Base-by-base conservation (phyloP, 1,140 invertebrate genomes). In the Propsilocerus akamusi region DNA sequence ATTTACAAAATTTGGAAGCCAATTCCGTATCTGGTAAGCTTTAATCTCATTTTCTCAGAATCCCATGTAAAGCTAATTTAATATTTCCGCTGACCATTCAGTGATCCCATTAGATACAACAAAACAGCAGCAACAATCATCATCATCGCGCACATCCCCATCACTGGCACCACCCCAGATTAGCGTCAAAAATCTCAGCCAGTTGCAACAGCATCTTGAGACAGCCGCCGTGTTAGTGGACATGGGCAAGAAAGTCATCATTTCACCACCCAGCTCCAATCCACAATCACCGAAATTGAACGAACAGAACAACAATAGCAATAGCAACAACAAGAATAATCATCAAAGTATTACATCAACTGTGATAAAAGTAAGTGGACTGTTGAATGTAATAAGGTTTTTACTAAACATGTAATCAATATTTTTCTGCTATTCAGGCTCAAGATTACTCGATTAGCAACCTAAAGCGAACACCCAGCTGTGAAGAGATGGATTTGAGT, bases 241-340 rank as follows among this genome's bases (percentile, higher is more conserved):
- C 50, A 65, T 65, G 50, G 65, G 63, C 55, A 65, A 65, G 55
- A 63, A 65, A 55, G 63, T 64, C 49, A 59, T 65, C 17, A 63
- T 65, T 51, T 65, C 63, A 49, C 61, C 63, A 48, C 63, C 61
- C 46, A 58, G 57, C 52, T 64, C 63, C 50, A 65, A 64, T 59
- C 60, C 60, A 25, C 60, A 64, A 61, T 65, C 63, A 52, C 63
- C 61, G 49, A 57, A 60, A 55, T 12, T 51, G 25, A 25, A 22
- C 11, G 50, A 30, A 26, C 26, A 34, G 26, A 11, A 26, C 22
- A 41, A 41, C 22, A 41, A 41, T 41, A 41, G 34, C 34, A 41
- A 41, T 41, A 41, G 17, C 34, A 41, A 41, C n/a, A 41, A 41
- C 22, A 41, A 41, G 17, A 41, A 41, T 41, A 41, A 41, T 41